phyloP scores from a whole-genome alignment of 2,113 vertebrate genomes.

The Rhynchomys soricoides region DNA sequence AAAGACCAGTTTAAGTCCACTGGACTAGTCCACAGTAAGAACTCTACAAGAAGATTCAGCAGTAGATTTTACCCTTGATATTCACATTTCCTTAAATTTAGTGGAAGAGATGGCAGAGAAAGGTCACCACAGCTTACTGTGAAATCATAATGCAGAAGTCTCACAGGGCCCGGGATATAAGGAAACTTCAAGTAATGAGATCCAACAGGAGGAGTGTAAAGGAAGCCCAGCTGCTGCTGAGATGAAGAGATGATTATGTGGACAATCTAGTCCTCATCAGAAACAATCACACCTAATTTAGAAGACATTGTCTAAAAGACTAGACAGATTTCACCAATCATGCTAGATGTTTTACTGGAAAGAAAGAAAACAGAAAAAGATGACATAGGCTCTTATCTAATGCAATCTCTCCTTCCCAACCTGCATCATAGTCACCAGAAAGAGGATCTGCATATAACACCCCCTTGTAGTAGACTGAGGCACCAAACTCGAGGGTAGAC shows the following conservation, averaged over 20 bases:
- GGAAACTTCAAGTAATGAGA: not conserved
- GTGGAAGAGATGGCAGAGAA: not conserved
- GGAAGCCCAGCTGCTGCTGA: slow-evolving; percentile 35
- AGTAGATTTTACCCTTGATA: not conserved
- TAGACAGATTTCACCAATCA: slow-evolving; percentile 42
- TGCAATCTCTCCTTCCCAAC: not conserved
- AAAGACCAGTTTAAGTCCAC: not conserved
- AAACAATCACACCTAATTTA: slow-evolving; percentile 68
- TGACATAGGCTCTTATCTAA: not conserved
- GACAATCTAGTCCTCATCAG: slow-evolving; percentile 55
- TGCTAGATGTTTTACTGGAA: not conserved
- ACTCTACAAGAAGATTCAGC: not conserved
- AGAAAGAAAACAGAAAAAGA: not conserved
- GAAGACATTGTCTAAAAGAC: slow-evolving; percentile 57
- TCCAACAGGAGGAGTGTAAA: not conserved
- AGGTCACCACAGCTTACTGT: not conserved
- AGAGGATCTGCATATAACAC: not conserved
- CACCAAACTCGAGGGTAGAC: not conserved
- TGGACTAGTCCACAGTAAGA: not conserved
- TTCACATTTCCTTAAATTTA: not conserved
- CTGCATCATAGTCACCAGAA: not conserved
- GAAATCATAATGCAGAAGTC: slow-evolving; percentile 22
- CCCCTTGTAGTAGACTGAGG: not conserved
- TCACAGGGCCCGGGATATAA: not conserved
- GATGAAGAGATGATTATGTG: slow-evolving; percentile 49